phyloP scores from a whole-genome alignment of 2,888 invertebrate species.

The Agriotes lineatus region DNA sequence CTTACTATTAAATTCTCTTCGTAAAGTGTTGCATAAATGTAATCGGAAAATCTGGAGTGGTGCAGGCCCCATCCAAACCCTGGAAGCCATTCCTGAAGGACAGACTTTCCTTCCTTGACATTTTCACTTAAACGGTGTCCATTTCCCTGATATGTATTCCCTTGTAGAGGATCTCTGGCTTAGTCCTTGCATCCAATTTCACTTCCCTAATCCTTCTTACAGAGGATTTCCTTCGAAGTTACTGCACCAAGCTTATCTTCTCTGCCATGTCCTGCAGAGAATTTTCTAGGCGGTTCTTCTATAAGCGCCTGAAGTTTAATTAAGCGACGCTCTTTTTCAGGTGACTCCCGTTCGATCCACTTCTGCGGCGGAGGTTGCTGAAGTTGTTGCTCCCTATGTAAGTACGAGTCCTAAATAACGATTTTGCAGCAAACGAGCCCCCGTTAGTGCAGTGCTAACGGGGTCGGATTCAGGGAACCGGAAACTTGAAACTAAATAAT shows the following conservation, averaged over 20 bases:
- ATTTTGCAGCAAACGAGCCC: constrained; percentile 1
- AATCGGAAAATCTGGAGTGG: too few relatives aligned
- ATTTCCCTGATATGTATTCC: constrained; percentile 23
- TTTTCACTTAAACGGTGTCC: constrained; percentile 21
- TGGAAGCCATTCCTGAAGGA: background rate
- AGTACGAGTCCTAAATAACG: constrained; percentile 17
- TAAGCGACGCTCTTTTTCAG: background rate
- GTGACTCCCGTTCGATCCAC: constrained; percentile 9
- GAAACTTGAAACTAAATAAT: constrained; percentile 26
- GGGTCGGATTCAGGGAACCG: constrained; percentile 12
- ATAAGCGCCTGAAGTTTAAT: background rate
- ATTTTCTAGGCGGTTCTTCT: background rate
- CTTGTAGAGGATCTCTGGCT: constrained; percentile 16
- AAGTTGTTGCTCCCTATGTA: background rate
- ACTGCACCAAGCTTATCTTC: constrained; percentile 21
- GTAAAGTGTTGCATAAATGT: too few relatives aligned
- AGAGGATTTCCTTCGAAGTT: constrained; percentile 19
- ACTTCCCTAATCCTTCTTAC: constrained; percentile 28
- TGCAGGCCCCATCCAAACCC: too few relatives aligned
- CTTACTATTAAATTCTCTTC: too few relatives aligned
- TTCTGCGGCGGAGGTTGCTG: constrained; percentile 5
- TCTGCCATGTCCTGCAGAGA: constrained; percentile 3
- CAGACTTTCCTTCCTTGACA: constrained; percentile 12
- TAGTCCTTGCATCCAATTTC: constrained; percentile 29
- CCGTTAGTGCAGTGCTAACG: constrained; percentile 6